Evolutionary conservation across 2,797 vertebrate species (phyloP).

Genomic region (Enteromius viviparus): DNA sequence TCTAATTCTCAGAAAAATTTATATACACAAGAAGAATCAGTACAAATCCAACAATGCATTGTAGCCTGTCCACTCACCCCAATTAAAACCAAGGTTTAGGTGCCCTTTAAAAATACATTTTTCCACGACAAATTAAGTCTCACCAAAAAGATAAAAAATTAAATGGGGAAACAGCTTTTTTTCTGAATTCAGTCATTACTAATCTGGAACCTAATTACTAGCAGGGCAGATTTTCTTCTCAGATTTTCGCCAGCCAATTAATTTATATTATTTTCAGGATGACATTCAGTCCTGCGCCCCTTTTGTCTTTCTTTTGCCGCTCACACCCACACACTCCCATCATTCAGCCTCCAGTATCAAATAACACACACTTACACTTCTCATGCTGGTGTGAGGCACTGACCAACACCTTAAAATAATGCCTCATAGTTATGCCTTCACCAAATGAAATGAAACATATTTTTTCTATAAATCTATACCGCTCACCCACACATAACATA

Average conservation of each 20-base stretch:
- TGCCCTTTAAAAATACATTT: constrained; percentile 73
- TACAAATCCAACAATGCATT: constrained; percentile 59
- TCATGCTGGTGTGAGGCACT: constrained; percentile 42
- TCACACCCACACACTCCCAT: constrained; percentile 57
- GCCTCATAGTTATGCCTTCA: constrained; percentile 16
- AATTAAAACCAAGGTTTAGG: constrained; percentile 73
- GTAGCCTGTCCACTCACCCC: constrained; percentile 69
- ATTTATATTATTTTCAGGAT: constrained; percentile 78
- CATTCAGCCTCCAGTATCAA: constrained; percentile 47
- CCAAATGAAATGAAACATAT: neutral
- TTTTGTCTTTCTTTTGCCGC: constrained; percentile 59
- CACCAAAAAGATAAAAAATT: constrained; percentile 72
- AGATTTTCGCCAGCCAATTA: constrained; percentile 77
- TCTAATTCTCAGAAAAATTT: constrained; percentile 65
- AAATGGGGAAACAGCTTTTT: constrained; percentile 61
- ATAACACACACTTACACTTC: constrained; percentile 45
- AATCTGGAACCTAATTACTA: constrained; percentile 76
- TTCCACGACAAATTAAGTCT: constrained; percentile 77
- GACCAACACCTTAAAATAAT: constrained; percentile 41
- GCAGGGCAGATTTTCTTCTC: constrained; percentile 71
- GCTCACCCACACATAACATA: constrained; percentile 44
- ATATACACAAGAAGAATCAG: constrained; percentile 35
- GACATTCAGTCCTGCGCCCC: constrained; percentile 68
- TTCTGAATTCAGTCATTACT: constrained; percentile 73
- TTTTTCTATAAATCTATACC: constrained; percentile 3